Evolutionary conservation across 2,797 vertebrate species (phyloP), one percentile per base, ranked within the genome.

Genomic region (Nyctalus aviator): DNA sequence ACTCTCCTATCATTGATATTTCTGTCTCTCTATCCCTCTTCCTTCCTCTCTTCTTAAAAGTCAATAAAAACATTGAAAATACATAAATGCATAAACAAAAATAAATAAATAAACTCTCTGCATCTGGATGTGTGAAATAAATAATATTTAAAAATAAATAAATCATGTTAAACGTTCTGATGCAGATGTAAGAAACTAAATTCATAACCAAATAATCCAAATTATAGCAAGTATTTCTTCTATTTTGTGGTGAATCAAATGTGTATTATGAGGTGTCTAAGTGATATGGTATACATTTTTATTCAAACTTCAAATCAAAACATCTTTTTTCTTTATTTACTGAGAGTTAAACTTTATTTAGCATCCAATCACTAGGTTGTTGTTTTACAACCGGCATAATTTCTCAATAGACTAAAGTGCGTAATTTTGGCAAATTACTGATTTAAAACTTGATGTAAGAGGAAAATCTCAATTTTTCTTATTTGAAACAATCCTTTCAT

Each of bases 271-370:
- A 84, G 4, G 32, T 81, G 82, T 81, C 2, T 66, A 76, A 75
- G 71, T 73, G 15, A 90, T 66, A 37, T 48, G 5, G 11, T 79
- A 76, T 18, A 3, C 4, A 69, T 55, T 89, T 81, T 66, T 84
- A 75, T 76, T 84, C 4, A 66, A 44, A 75, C 81, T 86, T 86
- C 20, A 91, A 82, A 64, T 78, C 9, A 78, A 93, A 64, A 82
- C 14, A 48, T 48, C 17, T 20, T 87, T 85, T 14, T 82, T 46
- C 37, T 84, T 73, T 46, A 18, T 64, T 71, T 68, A 53, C 5
- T 37, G 30, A 68, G 46, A 82, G 9, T 23, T 59, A 86, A 91
- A 85, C 35, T 75, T 76, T 64, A 68, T 48, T 87, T 87, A 64
- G 6, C 23, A 77, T 59, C 15, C 20, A 81, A 53, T 66, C 32